phyloP scores from a whole-genome alignment of 2,113 vertebrate species.

The Xiphorhynchus elegans region DNA sequence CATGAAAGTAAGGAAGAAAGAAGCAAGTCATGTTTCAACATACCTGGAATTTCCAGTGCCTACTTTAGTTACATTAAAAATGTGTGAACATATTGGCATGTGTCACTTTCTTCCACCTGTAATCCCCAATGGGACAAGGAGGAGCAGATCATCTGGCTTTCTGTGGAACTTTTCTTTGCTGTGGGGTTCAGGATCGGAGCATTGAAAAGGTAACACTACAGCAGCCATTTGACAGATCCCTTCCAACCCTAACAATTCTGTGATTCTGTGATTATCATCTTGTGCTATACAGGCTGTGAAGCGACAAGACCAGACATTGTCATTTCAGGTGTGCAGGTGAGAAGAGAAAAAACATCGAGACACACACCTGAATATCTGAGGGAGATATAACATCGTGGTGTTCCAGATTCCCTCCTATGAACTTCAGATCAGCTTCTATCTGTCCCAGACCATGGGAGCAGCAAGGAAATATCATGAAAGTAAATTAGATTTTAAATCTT shows the following conservation, averaged over 20 bases:
- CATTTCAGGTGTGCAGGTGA: neutral
- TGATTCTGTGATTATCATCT: neutral
- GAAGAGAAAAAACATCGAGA: neutral
- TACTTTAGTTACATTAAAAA: neutral
- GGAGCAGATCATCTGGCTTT: neutral
- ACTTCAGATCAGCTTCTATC: neutral
- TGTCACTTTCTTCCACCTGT: neutral
- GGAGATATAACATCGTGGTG: fast-evolving
- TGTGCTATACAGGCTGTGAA: neutral
- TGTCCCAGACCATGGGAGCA: neutral
- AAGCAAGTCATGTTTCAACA: neutral
- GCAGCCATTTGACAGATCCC: neutral
- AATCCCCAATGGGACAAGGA: neutral
- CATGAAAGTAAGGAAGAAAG: neutral
- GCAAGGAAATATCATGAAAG: neutral
- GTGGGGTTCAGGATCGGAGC: neutral
- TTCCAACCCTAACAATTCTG: neutral
- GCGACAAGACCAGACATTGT: neutral
- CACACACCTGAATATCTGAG: neutral
- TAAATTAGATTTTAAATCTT: neutral
- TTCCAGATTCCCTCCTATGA: neutral
- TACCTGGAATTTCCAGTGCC: neutral
- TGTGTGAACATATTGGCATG: neutral
- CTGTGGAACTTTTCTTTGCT: neutral
- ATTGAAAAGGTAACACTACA: neutral